Evolutionary conservation across 1,140 invertebrate species (phyloP).

Genomic region (Druon quercuslanigerum): DNA sequence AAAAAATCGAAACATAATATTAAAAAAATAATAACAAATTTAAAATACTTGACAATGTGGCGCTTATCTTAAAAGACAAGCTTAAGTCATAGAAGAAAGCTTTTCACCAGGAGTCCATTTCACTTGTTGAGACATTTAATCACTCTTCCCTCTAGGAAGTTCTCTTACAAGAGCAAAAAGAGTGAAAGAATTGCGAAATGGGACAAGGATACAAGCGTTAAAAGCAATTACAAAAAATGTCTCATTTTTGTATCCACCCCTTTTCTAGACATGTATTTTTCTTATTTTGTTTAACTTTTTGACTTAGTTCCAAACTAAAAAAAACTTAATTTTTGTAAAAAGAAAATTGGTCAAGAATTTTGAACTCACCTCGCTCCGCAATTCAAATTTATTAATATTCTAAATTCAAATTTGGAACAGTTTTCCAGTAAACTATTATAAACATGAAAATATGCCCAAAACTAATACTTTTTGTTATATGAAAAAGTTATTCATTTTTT

Average conservation of each 20-base stretch:
- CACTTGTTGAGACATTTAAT: slow-evolving; percentile 38
- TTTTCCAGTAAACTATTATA: too few species aligned
- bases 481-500: too few species aligned
- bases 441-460: too few species aligned
- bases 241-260: background rate
- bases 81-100: background rate
- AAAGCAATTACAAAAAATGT: slow-evolving; percentile 7
- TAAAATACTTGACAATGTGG: slow-evolving; percentile 5
- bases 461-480: too few species aligned
- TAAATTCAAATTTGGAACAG: too few species aligned
- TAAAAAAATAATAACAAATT: background rate
- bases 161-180: slow-evolving; percentile 22
- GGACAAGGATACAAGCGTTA: background rate
- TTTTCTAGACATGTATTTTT: background rate
- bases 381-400: too few species aligned
- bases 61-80: slow-evolving; percentile 23
- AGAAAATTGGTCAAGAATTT: too few species aligned
- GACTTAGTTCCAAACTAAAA: too few species aligned
- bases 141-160: slow-evolving; percentile 40
- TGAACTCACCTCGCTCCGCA: too few species aligned
- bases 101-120: slow-evolving; percentile 37
- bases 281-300: background rate
- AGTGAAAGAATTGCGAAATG: too few species aligned
- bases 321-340: too few species aligned
- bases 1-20: background rate